phyloP scores from a whole-genome alignment of 2,797 vertebrate genomes.

The Hipposideros larvatus region DNA sequence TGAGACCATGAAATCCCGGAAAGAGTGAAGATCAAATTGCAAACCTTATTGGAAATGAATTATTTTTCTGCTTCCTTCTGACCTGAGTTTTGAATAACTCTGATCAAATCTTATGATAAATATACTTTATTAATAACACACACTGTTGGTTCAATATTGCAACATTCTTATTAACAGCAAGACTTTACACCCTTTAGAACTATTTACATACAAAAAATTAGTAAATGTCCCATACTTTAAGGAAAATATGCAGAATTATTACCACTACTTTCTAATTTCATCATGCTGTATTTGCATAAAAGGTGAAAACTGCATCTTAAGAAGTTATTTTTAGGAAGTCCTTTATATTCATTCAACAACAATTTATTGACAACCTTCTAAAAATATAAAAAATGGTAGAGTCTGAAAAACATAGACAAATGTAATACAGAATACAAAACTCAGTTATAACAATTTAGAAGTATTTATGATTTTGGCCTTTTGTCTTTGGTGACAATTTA shows the following conservation, averaged over 20 bases:
- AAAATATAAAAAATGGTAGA: neutral
- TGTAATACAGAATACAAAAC: neutral
- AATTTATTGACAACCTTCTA: neutral
- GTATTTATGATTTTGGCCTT: neutral
- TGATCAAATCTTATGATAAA: neutral
- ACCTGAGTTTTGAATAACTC: neutral
- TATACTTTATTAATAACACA: neutral
- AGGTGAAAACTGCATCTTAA: neutral
- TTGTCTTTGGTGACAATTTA: neutral
- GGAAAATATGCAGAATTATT: neutral
- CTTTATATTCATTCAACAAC: neutral
- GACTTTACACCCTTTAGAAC: neutral
- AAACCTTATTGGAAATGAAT: neutral
- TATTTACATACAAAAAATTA: neutral
- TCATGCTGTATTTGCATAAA: neutral
- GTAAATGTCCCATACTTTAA: neutral
- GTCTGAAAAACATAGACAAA: slow-evolving; percentile 3
- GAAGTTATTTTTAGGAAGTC: neutral
- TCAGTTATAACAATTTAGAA: neutral
- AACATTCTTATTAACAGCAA: neutral
- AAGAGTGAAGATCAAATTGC: neutral
- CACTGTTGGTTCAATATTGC: neutral
- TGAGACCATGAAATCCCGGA: neutral
- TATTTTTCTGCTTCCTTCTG: neutral
- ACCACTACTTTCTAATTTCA: neutral